These are phyloP conservation scores for Acromyrmex charruanus DNA, from an alignment of 1,140 invertebrate species.

Conservation along the genomic window DNA sequence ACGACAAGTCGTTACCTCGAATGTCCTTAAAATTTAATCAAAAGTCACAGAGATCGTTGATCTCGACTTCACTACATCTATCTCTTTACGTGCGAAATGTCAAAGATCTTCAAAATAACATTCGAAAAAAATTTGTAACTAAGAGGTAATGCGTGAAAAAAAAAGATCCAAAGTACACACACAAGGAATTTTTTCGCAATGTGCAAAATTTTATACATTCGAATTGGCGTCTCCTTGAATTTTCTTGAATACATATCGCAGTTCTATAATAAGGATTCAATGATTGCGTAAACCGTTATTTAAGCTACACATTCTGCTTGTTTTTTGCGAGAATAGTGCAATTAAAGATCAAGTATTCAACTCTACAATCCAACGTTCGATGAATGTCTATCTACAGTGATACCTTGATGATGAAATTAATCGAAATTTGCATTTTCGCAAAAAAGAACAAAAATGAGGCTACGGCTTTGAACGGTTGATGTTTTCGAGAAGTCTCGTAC, in stretches of 20 bases:
- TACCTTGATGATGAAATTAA: not conserved
- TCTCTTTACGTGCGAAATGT: constrained; percentile 9
- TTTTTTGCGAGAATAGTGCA: not conserved
- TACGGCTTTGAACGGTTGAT: constrained; percentile 49
- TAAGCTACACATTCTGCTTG: not conserved
- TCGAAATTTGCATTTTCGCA: not conserved
- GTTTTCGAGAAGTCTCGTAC: constrained; percentile 70
- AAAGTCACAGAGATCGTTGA: constrained; percentile 22
- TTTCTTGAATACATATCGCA: not conserved
- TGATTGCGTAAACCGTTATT: constrained; percentile 12
- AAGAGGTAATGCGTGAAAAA: not conserved
- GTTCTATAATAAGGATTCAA: constrained; percentile 25
- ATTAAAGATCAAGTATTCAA: not conserved
- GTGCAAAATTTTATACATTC: not conserved
- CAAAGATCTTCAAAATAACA: not conserved
- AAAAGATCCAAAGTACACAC: not conserved
- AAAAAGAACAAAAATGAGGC: not conserved
- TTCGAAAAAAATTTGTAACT: not conserved
- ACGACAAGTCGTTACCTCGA: not conserved
- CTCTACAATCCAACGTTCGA: not conserved
- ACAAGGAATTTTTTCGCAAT: not conserved
- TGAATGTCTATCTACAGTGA: not conserved
- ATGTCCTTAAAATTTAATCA: constrained; percentile 49
- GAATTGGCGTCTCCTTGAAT: constrained; percentile 1
- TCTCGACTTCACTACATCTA: not conserved